A percentile compares a stretch with the other conserved stretches of the same genome.
Evolutionary conservation across 30 jellyfish, hydroid and myxozoan species (phyloP).

Genomic region (Aurelia sp.): DNA sequence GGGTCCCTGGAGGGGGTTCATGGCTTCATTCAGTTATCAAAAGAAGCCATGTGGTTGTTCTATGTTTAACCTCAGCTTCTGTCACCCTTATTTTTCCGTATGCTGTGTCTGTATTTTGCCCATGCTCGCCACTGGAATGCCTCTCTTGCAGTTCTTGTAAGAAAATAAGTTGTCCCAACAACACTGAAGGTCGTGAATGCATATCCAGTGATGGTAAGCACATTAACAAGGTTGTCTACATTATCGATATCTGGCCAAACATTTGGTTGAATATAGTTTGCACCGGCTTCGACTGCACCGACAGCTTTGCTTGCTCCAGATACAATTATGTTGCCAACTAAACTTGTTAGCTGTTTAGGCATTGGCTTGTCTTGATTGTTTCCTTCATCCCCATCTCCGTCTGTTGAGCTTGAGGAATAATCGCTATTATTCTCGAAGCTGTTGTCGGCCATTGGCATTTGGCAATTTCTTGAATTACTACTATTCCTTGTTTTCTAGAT

Average conservation of each 20-base stretch:
- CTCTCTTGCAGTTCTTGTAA: slow-evolving; percentile 57
- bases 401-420: not conserved
- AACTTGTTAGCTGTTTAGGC: slow-evolving; percentile 56
- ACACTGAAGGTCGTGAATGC: slow-evolving; percentile 63
- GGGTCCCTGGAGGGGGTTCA: too few relatives aligned
- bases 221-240: slow-evolving; percentile 61
- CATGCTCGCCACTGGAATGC: slow-evolving; percentile 64
- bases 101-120: slow-evolving; percentile 40
- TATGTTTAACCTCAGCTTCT: too few relatives aligned
- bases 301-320: slow-evolving; percentile 64
- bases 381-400: not conserved
- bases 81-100: too few relatives aligned
- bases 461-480: too few relatives aligned
- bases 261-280: slow-evolving; percentile 56
- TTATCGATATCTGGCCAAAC: slow-evolving; percentile 79
- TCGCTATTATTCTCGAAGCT: not conserved
- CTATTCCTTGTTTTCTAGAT: too few relatives aligned
- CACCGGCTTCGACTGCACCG: slow-evolving; percentile 59
- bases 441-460: slow-evolving; percentile 22
- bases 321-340: slow-evolving; percentile 41
- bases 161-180: slow-evolving; percentile 61
- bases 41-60: too few relatives aligned
- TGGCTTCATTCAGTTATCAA: too few relatives aligned
- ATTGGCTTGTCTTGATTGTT: slow-evolving; percentile 51
- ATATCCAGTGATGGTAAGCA: slow-evolving; percentile 66